Percentiles rank a stretch among this genome's conserved stretches.
Evolutionary conservation across 2,888 invertebrate species (phyloP).

Genomic region (Macrophya alboannulata): DNA sequence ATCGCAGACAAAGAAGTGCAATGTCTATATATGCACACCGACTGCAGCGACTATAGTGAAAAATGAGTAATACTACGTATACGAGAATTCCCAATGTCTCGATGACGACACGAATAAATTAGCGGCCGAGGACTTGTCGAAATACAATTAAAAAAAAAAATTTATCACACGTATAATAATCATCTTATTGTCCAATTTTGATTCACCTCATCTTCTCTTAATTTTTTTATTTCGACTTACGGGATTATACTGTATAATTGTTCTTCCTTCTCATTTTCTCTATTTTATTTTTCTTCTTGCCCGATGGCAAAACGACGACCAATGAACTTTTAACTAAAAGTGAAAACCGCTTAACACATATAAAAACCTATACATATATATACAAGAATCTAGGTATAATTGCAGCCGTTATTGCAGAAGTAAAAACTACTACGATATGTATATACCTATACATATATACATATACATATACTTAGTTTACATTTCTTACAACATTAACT

Average conservation of each 20-base stretch:
- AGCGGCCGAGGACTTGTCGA: not conserved
- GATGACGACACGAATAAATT: constrained; percentile 5
- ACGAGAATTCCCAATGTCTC: not conserved
- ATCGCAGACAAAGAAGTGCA: not conserved
- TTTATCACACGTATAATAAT: not conserved
- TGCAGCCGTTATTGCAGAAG: not conserved
- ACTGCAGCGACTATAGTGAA: not conserved
- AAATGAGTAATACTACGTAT: not conserved
- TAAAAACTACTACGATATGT: not conserved
- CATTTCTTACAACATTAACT: constrained; percentile 47
- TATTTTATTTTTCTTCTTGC: not conserved
- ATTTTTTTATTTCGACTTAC: not conserved
- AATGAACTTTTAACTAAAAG: not conserved
- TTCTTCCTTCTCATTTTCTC: not conserved
- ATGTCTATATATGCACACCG: not conserved
- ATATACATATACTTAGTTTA: not conserved
- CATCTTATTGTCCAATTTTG: not conserved
- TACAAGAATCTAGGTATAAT: not conserved
- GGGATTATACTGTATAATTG: not conserved
- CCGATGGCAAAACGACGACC: not conserved
- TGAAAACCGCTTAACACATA: not conserved
- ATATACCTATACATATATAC: not conserved
- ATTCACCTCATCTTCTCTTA: not conserved
- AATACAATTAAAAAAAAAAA: not conserved
- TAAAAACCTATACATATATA: too few species aligned